Evolutionary conservation across 2,888 invertebrate genomes (phyloP).

Genomic region (Lycophotia porphyrea): DNA sequence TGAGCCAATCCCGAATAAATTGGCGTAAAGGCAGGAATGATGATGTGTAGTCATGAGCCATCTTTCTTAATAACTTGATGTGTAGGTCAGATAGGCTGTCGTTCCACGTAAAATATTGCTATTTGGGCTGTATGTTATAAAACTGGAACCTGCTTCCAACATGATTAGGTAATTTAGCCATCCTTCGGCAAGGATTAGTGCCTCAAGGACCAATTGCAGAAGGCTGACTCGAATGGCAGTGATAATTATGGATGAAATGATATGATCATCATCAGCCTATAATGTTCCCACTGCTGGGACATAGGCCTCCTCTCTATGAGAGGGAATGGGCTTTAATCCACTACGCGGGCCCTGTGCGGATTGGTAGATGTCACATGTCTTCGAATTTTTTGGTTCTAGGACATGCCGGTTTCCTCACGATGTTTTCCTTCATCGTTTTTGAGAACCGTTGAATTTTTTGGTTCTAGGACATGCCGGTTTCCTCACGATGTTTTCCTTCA

Average conservation of each 20-base stretch:
- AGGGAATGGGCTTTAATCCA: no score
- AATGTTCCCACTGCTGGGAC: no score
- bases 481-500: no score
- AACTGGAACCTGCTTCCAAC: background rate
- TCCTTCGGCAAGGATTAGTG: conserved; percentile 80
- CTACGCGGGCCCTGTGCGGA: no score
- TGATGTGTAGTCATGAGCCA: background rate
- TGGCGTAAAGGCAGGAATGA: background rate
- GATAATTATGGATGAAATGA: conserved; percentile 82
- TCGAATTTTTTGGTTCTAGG: no score
- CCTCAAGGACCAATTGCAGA: conserved; percentile 89
- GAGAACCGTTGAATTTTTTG: no score
- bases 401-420: no score
- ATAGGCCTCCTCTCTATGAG: no score
- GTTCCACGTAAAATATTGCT: background rate
- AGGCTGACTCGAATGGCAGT: conserved; percentile 89
- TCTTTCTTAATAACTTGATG: background rate
- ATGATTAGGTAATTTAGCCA: background rate
- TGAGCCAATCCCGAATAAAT: background rate
- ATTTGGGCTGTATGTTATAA: background rate
- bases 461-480: no score
- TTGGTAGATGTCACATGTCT: no score
- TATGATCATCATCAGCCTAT: no score
- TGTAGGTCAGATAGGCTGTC: background rate
- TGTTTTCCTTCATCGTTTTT: no score